These are phyloP conservation scores for Drosophila subsilvestris DNA, from an alignment of 2,888 invertebrate species.

Conservation along the genomic window DNA sequence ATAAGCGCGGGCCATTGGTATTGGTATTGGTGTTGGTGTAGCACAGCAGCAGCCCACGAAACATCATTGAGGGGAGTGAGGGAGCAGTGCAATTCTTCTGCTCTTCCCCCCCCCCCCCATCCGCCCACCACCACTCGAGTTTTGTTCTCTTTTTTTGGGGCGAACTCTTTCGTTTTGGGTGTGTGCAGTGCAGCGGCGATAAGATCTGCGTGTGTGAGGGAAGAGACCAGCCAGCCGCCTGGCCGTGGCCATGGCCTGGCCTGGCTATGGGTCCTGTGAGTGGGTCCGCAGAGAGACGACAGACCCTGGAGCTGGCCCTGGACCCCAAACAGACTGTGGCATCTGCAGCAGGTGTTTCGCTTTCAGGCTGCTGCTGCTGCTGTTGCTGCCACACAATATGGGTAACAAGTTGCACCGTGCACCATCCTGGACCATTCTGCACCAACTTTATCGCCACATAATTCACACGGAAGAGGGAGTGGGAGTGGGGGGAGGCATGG, in stretches of 20 bases:
- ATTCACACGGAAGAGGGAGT: slow-evolving; percentile 64
- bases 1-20: slow-evolving; percentile 34
- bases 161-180: slow-evolving; percentile 67
- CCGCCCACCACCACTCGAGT: slow-evolving; percentile 1
- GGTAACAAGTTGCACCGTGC: slow-evolving; percentile 68
- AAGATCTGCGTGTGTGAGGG: slow-evolving; percentile 66
- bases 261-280: neutral
- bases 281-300: neutral
- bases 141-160: slow-evolving; percentile 35
- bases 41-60: slow-evolving; percentile 68
- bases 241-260: neutral
- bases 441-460: slow-evolving; percentile 75
- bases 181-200: slow-evolving; percentile 60
- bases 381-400: slow-evolving; percentile 63
- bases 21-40: slow-evolving; percentile 52
- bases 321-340: slow-evolving; percentile 46
- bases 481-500: slow-evolving; percentile 33
- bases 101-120: slow-evolving; percentile 6
- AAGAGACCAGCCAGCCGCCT: slow-evolving; percentile 27
- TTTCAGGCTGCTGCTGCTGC: slow-evolving; percentile 41
- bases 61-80: neutral
- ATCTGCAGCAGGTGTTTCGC: slow-evolving; percentile 78
- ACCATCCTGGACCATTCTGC: slow-evolving; percentile 49
- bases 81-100: slow-evolving; percentile 24
- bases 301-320: neutral